Evolutionary conservation across 1,140 invertebrate species (phyloP), one percentile per base, ranked within the genome.

Genomic region (Anastatus disparis): DNA sequence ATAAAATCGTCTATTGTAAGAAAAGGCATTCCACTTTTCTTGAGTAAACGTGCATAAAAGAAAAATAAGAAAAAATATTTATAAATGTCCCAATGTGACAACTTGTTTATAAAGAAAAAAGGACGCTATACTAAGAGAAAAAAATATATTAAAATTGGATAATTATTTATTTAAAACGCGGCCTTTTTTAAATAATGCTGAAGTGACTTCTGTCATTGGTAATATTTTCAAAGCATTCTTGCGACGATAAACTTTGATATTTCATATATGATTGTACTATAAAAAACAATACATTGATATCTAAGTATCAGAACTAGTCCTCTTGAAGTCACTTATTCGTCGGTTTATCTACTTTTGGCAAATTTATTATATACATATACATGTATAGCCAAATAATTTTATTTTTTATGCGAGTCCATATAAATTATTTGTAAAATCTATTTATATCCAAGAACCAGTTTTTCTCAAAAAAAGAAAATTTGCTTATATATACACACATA

Each of bases 21-120:
- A 65, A 71, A 71, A 62, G 66, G 66, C 58, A 62, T 62, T 61
- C 53, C 56, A 69, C 58, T 69, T 69, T 61, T 69, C 56, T 62
- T 44, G 29, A 10, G 3, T 52, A 24, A 24, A 52, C 2, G 20
- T 26, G 24, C 3, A 42, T 8, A 42, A 2, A 48, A 55, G 26
- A 35, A 31, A 56, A 42, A 44, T 24, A 29, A 7, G 26, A 62
- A 62, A 29, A 46, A 12, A 50, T 52, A 42, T 42, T 22, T 31
- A n/a, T 31, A 62, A 70, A 59, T 58, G 53, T 26, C 44, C 48
- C 40, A 55, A 48, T 13, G 29, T 26, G 24, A 13, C 24, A 56
- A 48, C 17, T 31, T 67, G 12, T 56, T 31, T 58, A 42, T 61
- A 46, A 61, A n/a, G n/a, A n/a, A n/a, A n/a, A n/a, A n/a, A n/a